Conservation (phyloP, 2,113 vertebrate genomes). For the Nanger granti region DNA sequence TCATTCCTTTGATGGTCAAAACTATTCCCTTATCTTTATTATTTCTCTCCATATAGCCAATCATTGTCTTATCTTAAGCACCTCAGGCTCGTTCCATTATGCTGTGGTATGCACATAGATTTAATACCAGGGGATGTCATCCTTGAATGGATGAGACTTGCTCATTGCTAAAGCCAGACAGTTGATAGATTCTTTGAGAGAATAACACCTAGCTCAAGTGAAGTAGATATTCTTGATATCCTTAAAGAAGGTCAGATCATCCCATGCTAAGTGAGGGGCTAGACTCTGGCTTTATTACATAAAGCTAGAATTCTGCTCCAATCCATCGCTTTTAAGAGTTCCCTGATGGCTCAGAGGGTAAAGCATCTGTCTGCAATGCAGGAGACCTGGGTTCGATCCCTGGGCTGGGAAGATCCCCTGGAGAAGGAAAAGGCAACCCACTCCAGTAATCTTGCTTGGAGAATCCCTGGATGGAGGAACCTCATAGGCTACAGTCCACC, state of each 20-base stretch:
- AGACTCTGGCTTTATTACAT: conserved; percentile 3
- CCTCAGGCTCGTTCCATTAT: conserved; percentile 56
- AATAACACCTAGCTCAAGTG: background rate
- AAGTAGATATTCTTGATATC: conserved; percentile 22
- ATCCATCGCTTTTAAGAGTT: background rate
- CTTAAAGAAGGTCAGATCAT: conserved; percentile 7
- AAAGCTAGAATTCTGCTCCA: background rate
- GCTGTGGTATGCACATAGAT: conserved; percentile 19
- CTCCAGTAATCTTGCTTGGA: background rate
- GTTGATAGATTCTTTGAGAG: conserved; percentile 1
- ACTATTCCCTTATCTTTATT: conserved; percentile 71
- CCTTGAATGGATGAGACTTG: conserved; percentile 13
- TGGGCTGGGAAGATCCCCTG: background rate
- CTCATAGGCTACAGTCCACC: background rate
- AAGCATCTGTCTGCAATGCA: background rate
- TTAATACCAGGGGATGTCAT: conserved; percentile 31
- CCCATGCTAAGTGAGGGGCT: background rate
- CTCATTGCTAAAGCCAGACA: conserved; percentile 37
- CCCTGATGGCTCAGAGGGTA: background rate
- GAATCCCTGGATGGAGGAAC: background rate
- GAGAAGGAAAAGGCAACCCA: background rate
- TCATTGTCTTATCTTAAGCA: conserved; percentile 66
- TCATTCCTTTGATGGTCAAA: conserved; percentile 44
- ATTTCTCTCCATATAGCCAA: conserved; percentile 40
- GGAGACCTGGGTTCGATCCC: background rate